A percentile compares a stretch with the other conserved stretches of the same genome.
These are phyloP conservation scores for Oncorhynchus keta DNA, from an alignment of 2,113 vertebrate genomes.

Conservation along the genomic window DNA sequence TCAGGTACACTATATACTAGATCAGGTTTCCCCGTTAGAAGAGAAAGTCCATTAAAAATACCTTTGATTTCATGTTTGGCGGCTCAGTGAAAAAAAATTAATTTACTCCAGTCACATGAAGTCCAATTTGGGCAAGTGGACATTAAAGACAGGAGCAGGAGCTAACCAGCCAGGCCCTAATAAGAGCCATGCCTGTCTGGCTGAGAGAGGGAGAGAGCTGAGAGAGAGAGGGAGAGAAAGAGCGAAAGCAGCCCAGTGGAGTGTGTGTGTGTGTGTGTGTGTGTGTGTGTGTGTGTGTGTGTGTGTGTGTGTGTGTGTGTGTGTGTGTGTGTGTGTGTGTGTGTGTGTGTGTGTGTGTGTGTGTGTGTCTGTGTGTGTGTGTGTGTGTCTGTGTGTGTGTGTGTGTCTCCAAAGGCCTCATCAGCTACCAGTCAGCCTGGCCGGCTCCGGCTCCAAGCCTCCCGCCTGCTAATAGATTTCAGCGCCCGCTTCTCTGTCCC, in stretches of 20 bases:
- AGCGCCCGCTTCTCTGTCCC: slow-evolving; percentile 66
- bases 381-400: neutral
- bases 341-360: slow-evolving; percentile 61
- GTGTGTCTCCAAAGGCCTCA: slow-evolving; percentile 37
- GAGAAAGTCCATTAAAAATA: slow-evolving; percentile 35
- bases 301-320: slow-evolving; percentile 38
- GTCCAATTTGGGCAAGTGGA: slow-evolving; percentile 70
- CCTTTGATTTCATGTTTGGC: slow-evolving; percentile 70
- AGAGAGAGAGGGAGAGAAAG: neutral
- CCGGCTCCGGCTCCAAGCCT: slow-evolving; percentile 52
- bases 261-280: slow-evolving; percentile 63
- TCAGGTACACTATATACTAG: slow-evolving; percentile 47
- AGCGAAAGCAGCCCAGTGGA: slow-evolving; percentile 41
- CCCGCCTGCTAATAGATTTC: slow-evolving; percentile 73
- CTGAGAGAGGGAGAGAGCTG: slow-evolving; percentile 11
- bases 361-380: slow-evolving; percentile 38
- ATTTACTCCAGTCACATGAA: slow-evolving; percentile 68
- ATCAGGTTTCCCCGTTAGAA: slow-evolving; percentile 40
- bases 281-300: slow-evolving; percentile 63
- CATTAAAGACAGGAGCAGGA: slow-evolving; percentile 74
- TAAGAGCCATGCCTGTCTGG: slow-evolving; percentile 71
- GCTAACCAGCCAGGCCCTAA: slow-evolving; percentile 64
- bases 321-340: neutral
- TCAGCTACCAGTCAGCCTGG: slow-evolving; percentile 7
- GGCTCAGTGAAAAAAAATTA: slow-evolving; percentile 58